Conservation (phyloP, 2,888 invertebrate genomes). For the Andrena dorsata region DNA sequence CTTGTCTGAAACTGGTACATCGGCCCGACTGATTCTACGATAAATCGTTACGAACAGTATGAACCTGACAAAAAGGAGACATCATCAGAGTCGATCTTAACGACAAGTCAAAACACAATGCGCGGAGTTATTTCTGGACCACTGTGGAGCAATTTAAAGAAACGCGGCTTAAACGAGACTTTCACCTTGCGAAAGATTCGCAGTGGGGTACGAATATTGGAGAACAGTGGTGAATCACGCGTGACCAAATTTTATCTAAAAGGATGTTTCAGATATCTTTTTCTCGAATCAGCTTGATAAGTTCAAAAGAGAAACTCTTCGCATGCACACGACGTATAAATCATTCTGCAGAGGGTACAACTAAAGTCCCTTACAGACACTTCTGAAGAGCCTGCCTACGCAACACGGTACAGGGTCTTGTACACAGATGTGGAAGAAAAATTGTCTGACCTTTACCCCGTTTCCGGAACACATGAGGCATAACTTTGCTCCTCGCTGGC, state of each 20-base stretch:
- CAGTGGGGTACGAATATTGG: slow-evolving; percentile 23
- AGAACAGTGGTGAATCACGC: neutral
- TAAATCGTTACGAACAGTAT: slow-evolving; percentile 1
- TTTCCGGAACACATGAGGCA: slow-evolving; percentile 22
- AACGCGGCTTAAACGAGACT: slow-evolving; percentile 29
- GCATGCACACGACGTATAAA: neutral
- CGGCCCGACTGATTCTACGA: slow-evolving; percentile 4
- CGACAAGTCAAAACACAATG: neutral
- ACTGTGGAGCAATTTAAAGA: neutral
- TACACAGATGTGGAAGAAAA: slow-evolving; percentile 16
- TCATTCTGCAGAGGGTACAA: neutral
- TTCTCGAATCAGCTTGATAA: no score
- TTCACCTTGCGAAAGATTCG: slow-evolving; percentile 42
- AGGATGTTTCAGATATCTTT: no score
- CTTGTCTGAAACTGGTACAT: slow-evolving; percentile 1
- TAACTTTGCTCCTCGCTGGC: slow-evolving; percentile 7
- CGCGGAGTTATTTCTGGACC: neutral
- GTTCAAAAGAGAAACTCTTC: no score
- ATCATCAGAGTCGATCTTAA: slow-evolving; percentile 29
- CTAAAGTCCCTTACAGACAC: neutral
- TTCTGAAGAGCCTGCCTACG: neutral
- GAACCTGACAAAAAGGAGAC: neutral
- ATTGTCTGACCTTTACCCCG: slow-evolving; percentile 50
- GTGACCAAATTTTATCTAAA: neutral
- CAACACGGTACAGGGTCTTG: neutral